Evolutionary conservation across 2,888 invertebrate species (phyloP), one percentile per base, ranked within the genome.

Genomic region (Drosophila lacicola): DNA sequence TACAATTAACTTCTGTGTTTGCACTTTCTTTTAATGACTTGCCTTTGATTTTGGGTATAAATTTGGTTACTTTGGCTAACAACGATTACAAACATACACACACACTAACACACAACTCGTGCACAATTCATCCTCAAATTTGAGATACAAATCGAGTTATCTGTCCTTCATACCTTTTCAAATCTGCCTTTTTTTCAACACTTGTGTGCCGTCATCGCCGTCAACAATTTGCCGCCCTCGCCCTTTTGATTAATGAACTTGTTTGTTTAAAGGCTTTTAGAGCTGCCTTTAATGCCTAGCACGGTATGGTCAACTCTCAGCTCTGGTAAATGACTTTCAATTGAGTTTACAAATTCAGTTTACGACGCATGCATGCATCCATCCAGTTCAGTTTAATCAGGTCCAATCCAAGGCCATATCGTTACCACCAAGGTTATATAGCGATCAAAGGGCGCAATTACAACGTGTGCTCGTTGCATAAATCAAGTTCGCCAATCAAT

Each of bases 381-480:
- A 53, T 55, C 29, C 25, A 55, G 39, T 33, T 37, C 61, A 10
- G 14, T 19, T 41, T 64, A 63, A 49, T 64, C 62, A 36, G 36
- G 34, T 3, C 46, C 21, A 53, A 53, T 51, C 49, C 37, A 47
- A 42, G 58, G 47, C 37, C 53, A 34, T 37, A 19, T 36, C 50
- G 51, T 69, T 50, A 34, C 29, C 45, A 21, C 14, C 69, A 60
- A 70, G 70, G 61, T 44, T 47, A 39, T 41, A 33, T 33, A 17
- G 19, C 57, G 42, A 55, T 55, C 65, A 71, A 70, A 70, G 69
- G 69, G 69, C 62, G 54, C 61, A 70, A 61, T 69, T 70, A 69
- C 61, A 53, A 45, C 55, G 46, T 53, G 51, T 47, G 44, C 55
- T 14, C 53, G 19, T 42, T 72, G 71, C 71, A 72, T 72, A 71